Percentiles rank a stretch among this genome's conserved stretches.
phyloP scores from a whole-genome alignment of 2,888 invertebrate genomes.

The Drosophila tanythrix region DNA sequence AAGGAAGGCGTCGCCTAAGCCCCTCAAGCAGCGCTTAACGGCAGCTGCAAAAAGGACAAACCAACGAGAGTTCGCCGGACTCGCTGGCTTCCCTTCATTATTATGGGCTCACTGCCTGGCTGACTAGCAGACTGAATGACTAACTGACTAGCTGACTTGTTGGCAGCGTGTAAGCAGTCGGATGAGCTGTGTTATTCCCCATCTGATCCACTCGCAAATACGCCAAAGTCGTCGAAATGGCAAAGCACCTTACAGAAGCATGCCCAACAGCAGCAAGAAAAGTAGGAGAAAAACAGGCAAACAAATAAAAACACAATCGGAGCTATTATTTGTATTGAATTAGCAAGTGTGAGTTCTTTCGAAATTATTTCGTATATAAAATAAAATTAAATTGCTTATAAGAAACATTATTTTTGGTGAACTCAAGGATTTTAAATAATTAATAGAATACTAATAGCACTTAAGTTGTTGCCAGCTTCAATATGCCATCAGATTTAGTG shows the following conservation, averaged over 20 bases:
- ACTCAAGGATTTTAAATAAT: constrained; percentile 1
- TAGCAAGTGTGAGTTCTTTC: neutral
- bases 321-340: constrained; percentile 3
- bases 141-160: constrained; percentile 29
- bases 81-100: constrained; percentile 8
- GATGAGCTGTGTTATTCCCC: constrained; percentile 65
- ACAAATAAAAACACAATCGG: neutral
- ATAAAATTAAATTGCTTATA: neutral
- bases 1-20: constrained; percentile 54
- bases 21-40: constrained; percentile 67
- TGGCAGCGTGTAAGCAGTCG: constrained; percentile 61
- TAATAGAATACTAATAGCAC: neutral
- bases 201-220: constrained; percentile 64
- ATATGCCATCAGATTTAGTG: neutral
- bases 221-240: constrained; percentile 27
- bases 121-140: constrained; percentile 1
- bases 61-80: constrained; percentile 22
- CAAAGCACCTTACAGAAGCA: constrained; percentile 41
- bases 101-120: constrained; percentile 8
- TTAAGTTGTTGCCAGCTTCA: constrained; percentile 1
- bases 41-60: constrained; percentile 39
- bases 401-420: constrained; percentile 3
- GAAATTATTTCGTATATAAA: neutral
- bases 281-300: neutral
- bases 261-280: neutral